Base-by-base conservation (phyloP, 2,113 vertebrate genomes). In the Ochotona curzoniae region DNA sequence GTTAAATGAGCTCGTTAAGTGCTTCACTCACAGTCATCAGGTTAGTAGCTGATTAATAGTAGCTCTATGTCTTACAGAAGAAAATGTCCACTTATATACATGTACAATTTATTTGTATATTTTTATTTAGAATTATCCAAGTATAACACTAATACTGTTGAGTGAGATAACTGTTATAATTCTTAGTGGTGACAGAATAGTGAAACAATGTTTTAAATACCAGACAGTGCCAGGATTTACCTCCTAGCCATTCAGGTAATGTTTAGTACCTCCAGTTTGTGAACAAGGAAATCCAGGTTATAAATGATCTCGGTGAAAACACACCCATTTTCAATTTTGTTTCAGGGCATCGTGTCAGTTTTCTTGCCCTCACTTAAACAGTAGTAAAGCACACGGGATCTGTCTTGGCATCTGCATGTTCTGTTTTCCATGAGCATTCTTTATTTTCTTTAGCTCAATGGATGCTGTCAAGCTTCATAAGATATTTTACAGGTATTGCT, bases 91-190 rank as follows among this genome's bases (percentile, higher is more conserved):
- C 38, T 44, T 44, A 44, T 6, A 44, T 44, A 44, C 38, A 44
- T 44, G 6, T 44, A 6, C 38, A 44, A 44, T 44, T 44, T 32
- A 82, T 54, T 60, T 35, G 70, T 28, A 76, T 17, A 18, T 47
- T 74, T 69, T 57, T 75, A 61, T 81, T 86, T 64, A 87, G 70
- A 92, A 70, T 60, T 64, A 60, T 25, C 82, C 8, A 57, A 89
- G 51, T 60, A n/a, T 66, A 71, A 79, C 57, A 49, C 0, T 49
- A 61, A 78, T 54, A 71, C 64, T 70, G 66, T 87, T 87, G 66
- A 20, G 15, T 81, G 17, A 35, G 32, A 44, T 57, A 64, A 76
- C n/a, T 70, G 30, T 35, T 28, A 70, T 47, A 64, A n/a, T 63
- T 71, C 26, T 83, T 38, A 20, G 21, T 47, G 21, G 38, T 51